Percentiles rank a stretch among this genome's conserved stretches.
Conservation (phyloP, 2,113 vertebrate species). For the Sphaerodactylus townsendi region DNA sequence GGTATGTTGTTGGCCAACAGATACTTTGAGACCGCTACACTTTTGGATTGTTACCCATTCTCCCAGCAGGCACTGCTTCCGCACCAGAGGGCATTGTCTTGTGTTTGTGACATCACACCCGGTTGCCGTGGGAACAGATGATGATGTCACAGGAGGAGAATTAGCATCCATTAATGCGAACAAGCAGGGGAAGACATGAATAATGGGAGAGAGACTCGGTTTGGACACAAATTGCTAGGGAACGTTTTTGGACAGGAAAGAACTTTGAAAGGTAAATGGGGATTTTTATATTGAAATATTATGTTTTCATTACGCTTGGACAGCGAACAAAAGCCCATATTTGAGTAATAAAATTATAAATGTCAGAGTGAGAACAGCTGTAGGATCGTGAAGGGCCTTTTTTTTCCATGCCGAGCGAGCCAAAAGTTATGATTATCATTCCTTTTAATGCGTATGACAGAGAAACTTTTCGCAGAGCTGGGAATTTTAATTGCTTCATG, state of each 20-base stretch:
- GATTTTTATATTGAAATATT: constrained; percentile 64
- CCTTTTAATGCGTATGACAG: background rate
- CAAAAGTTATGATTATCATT: constrained; percentile 50
- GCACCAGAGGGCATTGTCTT: constrained; percentile 46
- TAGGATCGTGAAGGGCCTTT: constrained; percentile 36
- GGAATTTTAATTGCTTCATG: background rate
- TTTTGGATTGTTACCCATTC: constrained; percentile 39
- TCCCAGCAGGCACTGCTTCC: background rate
- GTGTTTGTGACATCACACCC: constrained; percentile 68
- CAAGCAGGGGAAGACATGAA: constrained; percentile 45
- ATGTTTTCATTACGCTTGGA: constrained; percentile 67
- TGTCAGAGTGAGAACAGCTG: constrained; percentile 63
- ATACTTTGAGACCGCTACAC: constrained; percentile 29
- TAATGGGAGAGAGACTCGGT: constrained; percentile 40
- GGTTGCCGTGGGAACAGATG: constrained; percentile 17
- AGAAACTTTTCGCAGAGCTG: background rate
- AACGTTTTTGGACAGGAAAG: constrained; percentile 64
- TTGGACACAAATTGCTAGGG: constrained; percentile 58
- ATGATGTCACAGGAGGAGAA: constrained; percentile 58
- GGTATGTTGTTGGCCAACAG: background rate
- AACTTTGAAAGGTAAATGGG: constrained; percentile 70
- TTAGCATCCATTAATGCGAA: constrained; percentile 46
- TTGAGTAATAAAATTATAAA: constrained; percentile 61
- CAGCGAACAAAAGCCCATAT: constrained; percentile 46
- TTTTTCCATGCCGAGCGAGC: constrained; percentile 63